Evolutionary conservation across 2,113 vertebrate species (phyloP), one percentile per base, ranked within the genome.

Genomic region (Actenoides hombroni): DNA sequence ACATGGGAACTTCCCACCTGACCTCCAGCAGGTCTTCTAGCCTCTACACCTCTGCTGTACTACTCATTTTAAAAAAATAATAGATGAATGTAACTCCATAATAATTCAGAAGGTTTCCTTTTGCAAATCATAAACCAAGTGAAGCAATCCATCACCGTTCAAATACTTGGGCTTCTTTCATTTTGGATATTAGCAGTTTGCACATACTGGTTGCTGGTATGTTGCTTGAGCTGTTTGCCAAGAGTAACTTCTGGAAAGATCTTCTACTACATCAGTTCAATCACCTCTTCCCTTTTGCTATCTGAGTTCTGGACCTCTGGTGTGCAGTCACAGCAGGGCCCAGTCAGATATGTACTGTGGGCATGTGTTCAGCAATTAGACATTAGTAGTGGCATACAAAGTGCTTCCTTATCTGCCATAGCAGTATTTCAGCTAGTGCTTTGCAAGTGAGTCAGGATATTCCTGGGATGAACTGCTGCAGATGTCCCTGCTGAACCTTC

Each of bases 361-460:
- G 24, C 25, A 65, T 18, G 21, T 29, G 57, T 70, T 90, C 49
- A 92, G 64, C 61, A 82, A 70, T 79, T 64, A 76, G 33, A 28
- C 46, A 8, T 23, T 42, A 77, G 60, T 10, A 48, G 24, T 10
- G 17, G 10, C 31, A 61, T 60, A 65, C 37, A 75, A 69, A 83
- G 6, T 40, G 44, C 42, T 69, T 85, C 57, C 35, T 90, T 80
- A 86, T 90, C 78, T 88, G 35, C 61, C 86, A 60, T 59, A 64
- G 64, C 69, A 85, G 65, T 57, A 63, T 92, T 96, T 96, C 88
- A 94, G 71, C 93, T 89, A 48, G 35, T 48, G 54, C 24, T 75
- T 83, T 91, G 39, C 69, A 46, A 68, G 24, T 23, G 44, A 88
- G 84, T 76, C 87, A 84, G 59, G 24, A 76, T 88, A 37, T 60